Base-by-base conservation (phyloP, 1,140 invertebrate genomes). In the Heliconius nattereri region DNA sequence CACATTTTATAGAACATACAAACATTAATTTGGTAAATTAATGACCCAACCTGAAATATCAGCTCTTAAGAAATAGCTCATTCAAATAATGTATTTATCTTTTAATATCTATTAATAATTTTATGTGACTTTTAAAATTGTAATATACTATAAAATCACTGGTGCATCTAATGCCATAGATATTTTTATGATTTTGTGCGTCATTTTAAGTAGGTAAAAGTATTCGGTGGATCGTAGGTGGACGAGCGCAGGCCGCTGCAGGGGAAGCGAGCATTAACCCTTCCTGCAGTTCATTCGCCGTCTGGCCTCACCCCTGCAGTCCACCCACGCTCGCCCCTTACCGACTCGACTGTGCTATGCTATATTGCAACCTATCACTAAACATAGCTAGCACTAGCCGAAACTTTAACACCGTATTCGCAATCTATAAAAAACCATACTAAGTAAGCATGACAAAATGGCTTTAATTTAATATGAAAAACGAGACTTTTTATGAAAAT, bases 221-320 rank as follows among this genome's bases (percentile, higher is more conserved):
- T 84, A 82, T 86, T 85, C 79, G 86, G 83, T 84, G 85, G 79
- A 87, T 85, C 85, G 87, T 90, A 87, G 87, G 90, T 87, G 87
- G 85, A 85, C 84, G 85, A 85, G 84, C 84, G 83, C 88, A 88
- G 85, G 87, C 87, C 85, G 85, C 80, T 91, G 90, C 90, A 92
- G 90, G 92, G 92, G 93, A 90, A 91, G 92, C 91, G 89, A 90
- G 84, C 91, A 87, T 92, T 94, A 94, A 94, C 92, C 93, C 92
- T 93, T 91, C 90, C 89, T 93, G 91, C 91, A 95, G 94, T 95
- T 95, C 94, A 94, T 95, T 95, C 94, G 87, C 94, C 92, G 94
- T 95, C 94, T 95, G 92, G 93, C 93, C 93, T 91, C 93, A 94
- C 89, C 93, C 94, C 90, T 85, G 85, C 80, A 85, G 79, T 57